Base-by-base conservation (phyloP, 53 echinoderm and acorn worm genomes). In the Holothuria leucospilota region DNA sequence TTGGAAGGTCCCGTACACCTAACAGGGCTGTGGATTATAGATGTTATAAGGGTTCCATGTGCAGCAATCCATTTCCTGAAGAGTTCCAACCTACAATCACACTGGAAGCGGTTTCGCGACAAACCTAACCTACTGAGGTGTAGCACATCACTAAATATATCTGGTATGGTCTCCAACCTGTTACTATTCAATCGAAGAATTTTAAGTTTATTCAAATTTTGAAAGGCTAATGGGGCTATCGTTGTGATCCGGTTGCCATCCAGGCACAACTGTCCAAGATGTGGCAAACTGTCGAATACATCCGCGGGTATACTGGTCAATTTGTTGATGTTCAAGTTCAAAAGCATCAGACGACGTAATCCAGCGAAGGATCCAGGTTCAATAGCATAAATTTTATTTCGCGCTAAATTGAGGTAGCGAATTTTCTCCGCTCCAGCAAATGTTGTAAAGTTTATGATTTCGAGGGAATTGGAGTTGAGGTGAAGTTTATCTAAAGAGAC, bases 61-160 rank as follows among this genome's bases (percentile, higher is more conserved):
- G 78, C 59, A 13, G 13, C 26, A 53, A 78, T 56, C 78, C 78
- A 78, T 53, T 52, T 51, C 53, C 78, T 52, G 78, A 78, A 78
- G 16, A 26, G 25, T 59, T 78, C 78, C 59, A 78, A 51, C 16
- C 78, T 52, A 56, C 78, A 78, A 29, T 78, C 78, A 78, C 78
- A 78, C 51, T 78, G 78, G 28, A 78, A 59, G 56, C 51, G 78
- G 60, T 78, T 78, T 56, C 59, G 51, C 58, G 78, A 78, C 49
- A 78, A 29, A 51, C 78, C 78, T 8, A 78, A 59, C 20, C 28
- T 41, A 23, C 51, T 78, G 12, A 78, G 28, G 11, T 27, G 49
- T 24, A 59, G 59, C 5, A 52, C 56, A 52, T 78, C 78, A 14
- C 59, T 29, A 78, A 78, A 78, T 78, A 59, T 59, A 59, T 59